Evolutionary conservation across 2,888 invertebrate genomes (phyloP).

Genomic region (Mesochorus sp.): DNA sequence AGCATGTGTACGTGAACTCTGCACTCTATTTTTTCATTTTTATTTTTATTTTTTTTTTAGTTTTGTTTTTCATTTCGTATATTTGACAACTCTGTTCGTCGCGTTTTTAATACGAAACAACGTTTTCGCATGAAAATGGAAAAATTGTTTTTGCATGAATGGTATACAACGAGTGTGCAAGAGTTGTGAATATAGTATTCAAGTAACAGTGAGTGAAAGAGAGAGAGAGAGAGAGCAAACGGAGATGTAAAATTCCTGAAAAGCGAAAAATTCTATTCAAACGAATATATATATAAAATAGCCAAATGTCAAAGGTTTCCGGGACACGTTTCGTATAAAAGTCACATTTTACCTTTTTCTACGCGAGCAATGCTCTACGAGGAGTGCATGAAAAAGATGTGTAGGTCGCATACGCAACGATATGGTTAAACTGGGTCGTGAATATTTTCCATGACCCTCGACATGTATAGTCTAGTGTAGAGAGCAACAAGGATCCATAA

Average conservation of each 20-base stretch:
- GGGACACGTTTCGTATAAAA: slow-evolving; percentile 28
- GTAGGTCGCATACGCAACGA: background rate
- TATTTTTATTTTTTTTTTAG: background rate
- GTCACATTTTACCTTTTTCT: slow-evolving; percentile 45
- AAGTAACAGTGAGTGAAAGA: background rate
- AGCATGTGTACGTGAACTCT: background rate
- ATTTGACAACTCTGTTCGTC: background rate
- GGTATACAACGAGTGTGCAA: background rate
- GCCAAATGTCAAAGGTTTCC: slow-evolving; percentile 38
- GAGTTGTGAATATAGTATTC: background rate
- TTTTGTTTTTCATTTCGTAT: background rate
- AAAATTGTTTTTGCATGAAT: slow-evolving; percentile 1
- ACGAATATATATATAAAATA: slow-evolving; percentile 19
- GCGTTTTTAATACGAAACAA: background rate
- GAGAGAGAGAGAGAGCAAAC: background rate
- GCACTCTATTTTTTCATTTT: background rate
- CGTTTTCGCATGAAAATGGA: background rate
- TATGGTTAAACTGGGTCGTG: background rate
- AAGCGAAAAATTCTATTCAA: slow-evolving; percentile 27
- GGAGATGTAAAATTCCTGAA: slow-evolving; percentile 4
- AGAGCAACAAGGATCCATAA: background rate
- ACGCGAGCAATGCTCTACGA: slow-evolving; percentile 4
- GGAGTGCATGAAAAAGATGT: slow-evolving; percentile 17
- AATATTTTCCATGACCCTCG: slow-evolving; percentile 22
- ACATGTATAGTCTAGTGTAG: background rate